These are phyloP conservation scores for Ascaphus truei DNA, from an alignment of 2,113 vertebrate species.

Conservation along the genomic window DNA sequence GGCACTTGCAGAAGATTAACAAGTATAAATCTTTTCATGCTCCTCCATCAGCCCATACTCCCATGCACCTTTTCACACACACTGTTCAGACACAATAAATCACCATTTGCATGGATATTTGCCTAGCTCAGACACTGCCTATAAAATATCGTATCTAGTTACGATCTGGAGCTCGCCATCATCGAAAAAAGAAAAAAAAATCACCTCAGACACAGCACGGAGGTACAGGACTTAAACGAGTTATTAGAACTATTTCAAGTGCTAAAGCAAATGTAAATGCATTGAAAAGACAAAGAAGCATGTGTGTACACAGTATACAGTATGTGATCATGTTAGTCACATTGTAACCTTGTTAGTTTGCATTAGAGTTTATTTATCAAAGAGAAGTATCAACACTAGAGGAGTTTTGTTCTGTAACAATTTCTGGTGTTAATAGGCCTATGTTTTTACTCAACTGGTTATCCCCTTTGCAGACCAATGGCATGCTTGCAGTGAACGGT, in stretches of 20 bases:
- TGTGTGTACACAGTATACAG: no score
- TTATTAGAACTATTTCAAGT: neutral
- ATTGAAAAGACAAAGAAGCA: neutral
- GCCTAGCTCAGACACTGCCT: conserved; percentile 10
- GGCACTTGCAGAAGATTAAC: conserved; percentile 11
- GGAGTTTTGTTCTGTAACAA: no score
- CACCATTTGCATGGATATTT: conserved; percentile 22
- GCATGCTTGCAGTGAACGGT: no score
- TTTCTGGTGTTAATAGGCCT: no score
- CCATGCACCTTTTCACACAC: conserved; percentile 25
- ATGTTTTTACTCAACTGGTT: no score
- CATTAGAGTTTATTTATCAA: no score
- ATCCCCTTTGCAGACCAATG: no score
- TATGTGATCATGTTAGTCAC: no score
- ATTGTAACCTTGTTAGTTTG: no score
- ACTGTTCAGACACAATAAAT: conserved; percentile 10
- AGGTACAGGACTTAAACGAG: neutral
- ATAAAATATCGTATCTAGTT: conserved; percentile 24
- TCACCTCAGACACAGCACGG: conserved; percentile 7
- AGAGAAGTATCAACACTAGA: no score
- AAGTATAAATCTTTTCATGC: conserved; percentile 30
- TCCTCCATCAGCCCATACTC: conserved; percentile 36
- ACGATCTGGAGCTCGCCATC: neutral
- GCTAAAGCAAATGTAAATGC: neutral
- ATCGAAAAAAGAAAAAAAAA: conserved; percentile 8